Conservation (phyloP, 2,888 invertebrate genomes). For the Mongoloraphidia duomilia region DNA sequence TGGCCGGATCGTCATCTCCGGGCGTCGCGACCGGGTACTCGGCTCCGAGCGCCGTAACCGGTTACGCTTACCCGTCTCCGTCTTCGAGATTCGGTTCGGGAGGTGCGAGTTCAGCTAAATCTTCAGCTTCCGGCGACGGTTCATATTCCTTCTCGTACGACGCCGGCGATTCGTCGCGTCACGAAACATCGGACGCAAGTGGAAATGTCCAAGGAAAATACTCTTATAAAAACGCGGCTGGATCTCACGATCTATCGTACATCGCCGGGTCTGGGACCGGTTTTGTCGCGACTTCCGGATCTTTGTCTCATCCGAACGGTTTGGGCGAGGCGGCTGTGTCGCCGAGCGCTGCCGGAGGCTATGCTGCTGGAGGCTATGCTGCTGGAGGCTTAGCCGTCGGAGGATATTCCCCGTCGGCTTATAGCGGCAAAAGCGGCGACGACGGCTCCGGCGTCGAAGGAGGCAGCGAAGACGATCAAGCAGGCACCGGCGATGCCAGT, state of each 20-base stretch:
- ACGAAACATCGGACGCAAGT: slow-evolving; percentile 19
- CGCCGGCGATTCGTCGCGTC: slow-evolving; percentile 18
- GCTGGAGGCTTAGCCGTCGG: background rate
- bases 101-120: too few relatives aligned
- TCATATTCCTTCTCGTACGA: slow-evolving; percentile 21
- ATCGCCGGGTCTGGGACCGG: slow-evolving; percentile 14
- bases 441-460: slow-evolving; percentile 2
- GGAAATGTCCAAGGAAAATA: slow-evolving; percentile 20
- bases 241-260: slow-evolving; percentile 17
- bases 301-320: slow-evolving; percentile 19
- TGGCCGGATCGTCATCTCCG: background rate
- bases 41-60: background rate
- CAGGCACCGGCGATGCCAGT: slow-evolving; percentile 17
- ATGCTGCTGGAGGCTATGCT: background rate
- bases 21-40: background rate
- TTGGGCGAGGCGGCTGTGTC: slow-evolving; percentile 5
- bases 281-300: slow-evolving; percentile 23
- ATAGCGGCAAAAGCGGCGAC: slow-evolving; percentile 8
- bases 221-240: slow-evolving; percentile 17
- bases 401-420: slow-evolving; percentile 14
- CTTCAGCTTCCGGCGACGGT: slow-evolving; percentile 12
- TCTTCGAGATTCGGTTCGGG: too few relatives aligned
- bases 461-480: background rate
- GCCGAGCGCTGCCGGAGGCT: background rate
- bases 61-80: background rate